Conservation (phyloP, 1,140 invertebrate species). For the Augochlora pura region DNA sequence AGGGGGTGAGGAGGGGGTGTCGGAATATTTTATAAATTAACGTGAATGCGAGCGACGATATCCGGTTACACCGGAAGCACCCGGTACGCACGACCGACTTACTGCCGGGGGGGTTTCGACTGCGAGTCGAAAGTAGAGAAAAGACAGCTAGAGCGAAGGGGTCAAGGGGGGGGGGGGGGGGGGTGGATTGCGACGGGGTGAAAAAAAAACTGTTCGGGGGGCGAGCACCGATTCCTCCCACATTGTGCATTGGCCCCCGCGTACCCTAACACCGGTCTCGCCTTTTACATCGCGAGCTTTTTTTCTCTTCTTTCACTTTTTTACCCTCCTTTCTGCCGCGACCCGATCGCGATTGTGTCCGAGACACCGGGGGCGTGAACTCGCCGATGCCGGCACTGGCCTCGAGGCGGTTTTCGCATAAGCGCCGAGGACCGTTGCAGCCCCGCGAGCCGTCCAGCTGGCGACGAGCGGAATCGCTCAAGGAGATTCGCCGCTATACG, state of each 20-base stretch:
- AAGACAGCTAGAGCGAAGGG: slow-evolving; percentile 25
- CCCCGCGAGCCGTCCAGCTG: slow-evolving; percentile 48
- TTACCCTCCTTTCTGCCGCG: slow-evolving; percentile 40
- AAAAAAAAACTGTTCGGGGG: slow-evolving; percentile 64
- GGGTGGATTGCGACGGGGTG: slow-evolving; percentile 27
- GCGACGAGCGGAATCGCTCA: slow-evolving; percentile 10
- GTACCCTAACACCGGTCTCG: slow-evolving; percentile 38
- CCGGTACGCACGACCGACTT: slow-evolving; percentile 62
- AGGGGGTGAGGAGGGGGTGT: slow-evolving; percentile 51
- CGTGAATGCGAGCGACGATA: slow-evolving; percentile 73
- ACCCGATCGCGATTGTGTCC: slow-evolving; percentile 62
- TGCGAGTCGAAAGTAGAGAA: slow-evolving; percentile 18
- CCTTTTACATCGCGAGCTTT: slow-evolving; percentile 56
- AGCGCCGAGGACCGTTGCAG: slow-evolving; percentile 54
- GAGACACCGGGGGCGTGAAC: slow-evolving; percentile 63
- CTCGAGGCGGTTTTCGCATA: slow-evolving; percentile 66
- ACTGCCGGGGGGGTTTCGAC: slow-evolving; percentile 32
- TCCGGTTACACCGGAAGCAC: slow-evolving; percentile 75
- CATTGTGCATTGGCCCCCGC: slow-evolving; percentile 65
- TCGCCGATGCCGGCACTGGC: slow-evolving; percentile 59
- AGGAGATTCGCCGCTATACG: slow-evolving; percentile 11
- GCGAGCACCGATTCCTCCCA: slow-evolving; percentile 65
- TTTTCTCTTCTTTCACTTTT: slow-evolving; percentile 49
- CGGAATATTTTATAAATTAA: slow-evolving; percentile 78
- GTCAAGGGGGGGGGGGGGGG: slow-evolving; percentile 33